phyloP scores from a whole-genome alignment of 2,797 vertebrate species.

The Cheirogaleus major region DNA sequence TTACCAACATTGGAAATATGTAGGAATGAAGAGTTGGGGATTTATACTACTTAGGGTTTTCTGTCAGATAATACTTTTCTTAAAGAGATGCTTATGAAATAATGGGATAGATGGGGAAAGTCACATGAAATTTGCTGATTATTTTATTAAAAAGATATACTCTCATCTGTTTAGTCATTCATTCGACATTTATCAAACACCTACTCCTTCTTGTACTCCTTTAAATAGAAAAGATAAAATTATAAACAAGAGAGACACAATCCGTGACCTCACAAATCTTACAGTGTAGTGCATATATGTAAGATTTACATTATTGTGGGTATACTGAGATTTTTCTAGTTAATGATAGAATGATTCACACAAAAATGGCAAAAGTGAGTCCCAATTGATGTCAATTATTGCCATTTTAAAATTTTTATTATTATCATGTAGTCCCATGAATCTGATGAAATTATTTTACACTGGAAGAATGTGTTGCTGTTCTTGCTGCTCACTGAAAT shows the following conservation, averaged over 20 bases:
- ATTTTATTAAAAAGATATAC: neutral
- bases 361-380: conserved; percentile 23
- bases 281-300: neutral
- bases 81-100: neutral
- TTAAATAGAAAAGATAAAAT: neutral
- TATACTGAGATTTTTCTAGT: neutral
- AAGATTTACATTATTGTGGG: neutral
- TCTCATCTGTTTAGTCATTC: neutral
- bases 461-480: conserved; percentile 3
- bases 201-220: neutral
- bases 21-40: neutral
- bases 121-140: neutral
- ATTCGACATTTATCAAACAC: neutral
- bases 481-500: conserved; percentile 1
- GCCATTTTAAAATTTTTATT: neutral
- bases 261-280: neutral
- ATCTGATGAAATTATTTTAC: neutral
- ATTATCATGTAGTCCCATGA: neutral
- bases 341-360: conserved; percentile 16
- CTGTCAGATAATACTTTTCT: conserved; percentile 4
- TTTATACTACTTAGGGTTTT: neutral
- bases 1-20: neutral
- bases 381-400: neutral
- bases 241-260: neutral
- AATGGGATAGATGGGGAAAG: neutral